phyloP scores from a whole-genome alignment of 1,140 invertebrate species.

The Zaprionus ghesquierei region DNA sequence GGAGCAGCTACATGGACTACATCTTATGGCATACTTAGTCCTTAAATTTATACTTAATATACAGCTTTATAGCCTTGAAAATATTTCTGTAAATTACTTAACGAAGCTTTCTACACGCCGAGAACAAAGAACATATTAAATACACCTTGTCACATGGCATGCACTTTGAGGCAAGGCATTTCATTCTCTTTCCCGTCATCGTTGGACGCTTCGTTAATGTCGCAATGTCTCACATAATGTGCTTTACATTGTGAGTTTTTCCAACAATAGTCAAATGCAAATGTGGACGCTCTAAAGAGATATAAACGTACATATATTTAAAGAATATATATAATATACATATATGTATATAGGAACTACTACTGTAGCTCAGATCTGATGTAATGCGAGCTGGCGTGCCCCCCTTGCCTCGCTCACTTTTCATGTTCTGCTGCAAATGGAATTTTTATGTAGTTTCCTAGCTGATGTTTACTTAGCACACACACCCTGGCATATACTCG shows the following conservation, averaged over 20 bases:
- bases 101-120: not conserved
- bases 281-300: conserved; percentile 42
- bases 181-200: not conserved
- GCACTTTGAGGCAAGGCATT: not conserved
- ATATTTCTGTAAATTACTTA: not conserved
- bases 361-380: conserved; percentile 9
- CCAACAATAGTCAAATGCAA: conserved; percentile 57
- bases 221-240: conserved; percentile 6
- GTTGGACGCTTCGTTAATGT: not conserved
- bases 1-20: too few relatives aligned
- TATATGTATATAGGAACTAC: not conserved
- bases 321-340: not conserved
- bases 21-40: too few relatives aligned
- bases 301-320: conserved; percentile 26
- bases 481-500: not conserved
- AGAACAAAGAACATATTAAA: not conserved
- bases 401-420: conserved; percentile 25
- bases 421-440: conserved; percentile 60
- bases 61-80: too few relatives aligned
- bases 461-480: conserved; percentile 54
- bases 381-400: not conserved
- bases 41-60: too few relatives aligned
- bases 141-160: not conserved
- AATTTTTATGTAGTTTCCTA: conserved; percentile 68
- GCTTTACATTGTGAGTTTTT: conserved; percentile 39